These are phyloP conservation scores for Podargus strigoides DNA, from an alignment of 2,797 vertebrate species.

Conservation along the genomic window DNA sequence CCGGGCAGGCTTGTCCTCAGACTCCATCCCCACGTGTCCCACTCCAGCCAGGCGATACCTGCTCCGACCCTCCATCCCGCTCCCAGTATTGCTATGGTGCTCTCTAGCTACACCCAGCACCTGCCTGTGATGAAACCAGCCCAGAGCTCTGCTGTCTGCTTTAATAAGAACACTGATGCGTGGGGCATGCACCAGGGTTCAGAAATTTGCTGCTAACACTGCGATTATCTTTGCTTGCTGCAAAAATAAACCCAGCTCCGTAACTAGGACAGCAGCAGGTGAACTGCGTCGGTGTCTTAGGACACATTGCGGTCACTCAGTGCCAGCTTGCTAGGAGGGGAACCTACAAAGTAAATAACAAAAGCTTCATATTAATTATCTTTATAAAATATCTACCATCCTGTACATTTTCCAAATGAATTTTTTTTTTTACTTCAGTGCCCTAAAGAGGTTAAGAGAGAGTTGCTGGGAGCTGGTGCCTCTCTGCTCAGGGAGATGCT, in stretches of 20 bases:
- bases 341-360: neutral
- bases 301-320: fast-evolving
- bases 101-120: neutral
- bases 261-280: neutral
- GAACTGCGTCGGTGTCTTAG: neutral
- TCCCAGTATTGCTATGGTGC: neutral
- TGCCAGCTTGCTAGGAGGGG: neutral
- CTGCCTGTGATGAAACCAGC: neutral
- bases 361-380: neutral
- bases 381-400: neutral
- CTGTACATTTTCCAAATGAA: neutral
- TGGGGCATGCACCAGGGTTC: neutral
- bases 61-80: fast-evolving
- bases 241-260: neutral
- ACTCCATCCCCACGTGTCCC: neutral
- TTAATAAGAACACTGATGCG: neutral
- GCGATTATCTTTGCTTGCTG: neutral
- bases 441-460: neutral
- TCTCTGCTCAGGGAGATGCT: neutral
- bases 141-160: neutral
- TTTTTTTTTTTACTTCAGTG: neutral
- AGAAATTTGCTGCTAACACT: neutral
- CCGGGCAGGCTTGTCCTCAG: fast-evolving
- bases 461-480: neutral
- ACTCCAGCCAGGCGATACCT: fast-evolving